Conservation (phyloP, 2,888 invertebrate species). For the Drosophila neutralis region DNA sequence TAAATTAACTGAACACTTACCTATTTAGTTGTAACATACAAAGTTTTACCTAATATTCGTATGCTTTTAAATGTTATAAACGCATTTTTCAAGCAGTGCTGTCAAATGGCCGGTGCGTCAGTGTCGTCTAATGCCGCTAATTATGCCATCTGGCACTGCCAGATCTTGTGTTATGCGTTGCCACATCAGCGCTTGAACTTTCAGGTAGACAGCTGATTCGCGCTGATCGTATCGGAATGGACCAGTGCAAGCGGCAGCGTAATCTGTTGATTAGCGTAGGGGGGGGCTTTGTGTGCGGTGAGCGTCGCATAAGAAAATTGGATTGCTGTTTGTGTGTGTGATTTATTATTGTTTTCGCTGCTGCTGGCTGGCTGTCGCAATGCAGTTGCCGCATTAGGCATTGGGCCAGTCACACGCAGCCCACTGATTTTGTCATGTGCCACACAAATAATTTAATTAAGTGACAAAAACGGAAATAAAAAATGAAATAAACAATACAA, state of each 20-base stretch:
- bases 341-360: slow-evolving; percentile 13
- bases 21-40: background rate
- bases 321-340: slow-evolving; percentile 24
- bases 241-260: slow-evolving; percentile 49
- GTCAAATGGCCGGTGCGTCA: background rate
- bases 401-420: slow-evolving; percentile 49
- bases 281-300: slow-evolving; percentile 30
- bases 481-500: slow-evolving; percentile 12
- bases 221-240: slow-evolving; percentile 46
- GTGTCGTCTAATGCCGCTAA: background rate
- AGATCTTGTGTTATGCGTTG: slow-evolving; percentile 6
- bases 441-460: slow-evolving; percentile 41
- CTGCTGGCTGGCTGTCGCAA: slow-evolving; percentile 21
- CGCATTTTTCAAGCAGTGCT: slow-evolving; percentile 14
- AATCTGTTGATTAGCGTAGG: slow-evolving; percentile 24
- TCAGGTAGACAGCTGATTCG: slow-evolving; percentile 46
- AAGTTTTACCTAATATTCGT: background rate
- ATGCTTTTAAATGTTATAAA: slow-evolving; percentile 12
- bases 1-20: slow-evolving; percentile 17
- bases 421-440: slow-evolving; percentile 24
- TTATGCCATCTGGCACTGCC: slow-evolving; percentile 5
- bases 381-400: slow-evolving; percentile 35
- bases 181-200: slow-evolving; percentile 6
- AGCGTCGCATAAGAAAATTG: slow-evolving; percentile 40
- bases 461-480: background rate